These are phyloP conservation scores for Hermaeophaga mercurialis DNA, from an alignment of 2,888 invertebrate genomes.

Conservation along the genomic window DNA sequence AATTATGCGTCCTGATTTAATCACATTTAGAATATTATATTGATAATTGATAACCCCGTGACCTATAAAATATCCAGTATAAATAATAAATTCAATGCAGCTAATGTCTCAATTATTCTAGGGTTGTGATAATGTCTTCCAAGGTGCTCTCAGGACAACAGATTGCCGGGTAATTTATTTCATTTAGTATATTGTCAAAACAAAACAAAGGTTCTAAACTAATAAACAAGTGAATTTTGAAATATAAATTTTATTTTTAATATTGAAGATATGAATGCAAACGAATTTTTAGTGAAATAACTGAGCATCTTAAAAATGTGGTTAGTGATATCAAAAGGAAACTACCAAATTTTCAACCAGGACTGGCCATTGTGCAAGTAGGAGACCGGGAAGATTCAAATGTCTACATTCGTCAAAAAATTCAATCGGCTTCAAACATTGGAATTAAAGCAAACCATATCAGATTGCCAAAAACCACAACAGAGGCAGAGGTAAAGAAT, in stretches of 20 bases:
- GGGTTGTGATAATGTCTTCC: conserved; percentile 18
- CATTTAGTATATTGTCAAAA: no score
- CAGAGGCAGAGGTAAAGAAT: conserved; percentile 80
- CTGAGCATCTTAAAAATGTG: conserved; percentile 69
- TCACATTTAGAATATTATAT: no score
- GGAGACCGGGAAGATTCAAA: conserved; percentile 97
- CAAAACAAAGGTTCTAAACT: no score
- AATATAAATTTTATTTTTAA: no score
- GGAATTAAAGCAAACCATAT: conserved; percentile 85
- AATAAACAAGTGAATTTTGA: no score
- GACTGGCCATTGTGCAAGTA: conserved; percentile 93
- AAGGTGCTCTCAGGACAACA: conserved; percentile 67
- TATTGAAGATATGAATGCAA: no score
- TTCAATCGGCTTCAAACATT: conserved; percentile 88
- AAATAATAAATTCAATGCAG: no score
- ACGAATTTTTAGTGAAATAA: conserved; percentile 74
- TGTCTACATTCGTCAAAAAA: conserved; percentile 96
- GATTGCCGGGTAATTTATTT: conserved; percentile 67
- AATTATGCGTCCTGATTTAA: no score
- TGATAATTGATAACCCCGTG: no score
- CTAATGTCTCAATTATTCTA: conserved; percentile 1
- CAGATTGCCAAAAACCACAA: conserved; percentile 76
- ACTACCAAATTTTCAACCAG: conserved; percentile 70
- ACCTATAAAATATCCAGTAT: no score
- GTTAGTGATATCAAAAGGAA: conserved; percentile 65